Evolutionary conservation across 2,888 invertebrate species (phyloP).

Genomic region (Tinea pellionella): DNA sequence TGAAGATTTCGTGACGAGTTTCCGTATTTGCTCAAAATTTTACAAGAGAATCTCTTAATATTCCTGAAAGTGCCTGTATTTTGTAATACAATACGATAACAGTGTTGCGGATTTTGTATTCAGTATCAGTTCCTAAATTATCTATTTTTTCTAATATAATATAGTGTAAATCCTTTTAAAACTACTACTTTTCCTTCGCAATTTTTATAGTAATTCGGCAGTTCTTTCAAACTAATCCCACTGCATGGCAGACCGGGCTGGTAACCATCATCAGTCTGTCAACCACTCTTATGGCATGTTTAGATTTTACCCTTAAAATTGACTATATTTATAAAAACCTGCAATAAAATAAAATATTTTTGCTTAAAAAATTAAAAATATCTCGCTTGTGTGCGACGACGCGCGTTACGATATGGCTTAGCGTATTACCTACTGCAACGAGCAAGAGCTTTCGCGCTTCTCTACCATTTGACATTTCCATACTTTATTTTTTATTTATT

Average conservation of each 20-base stretch:
- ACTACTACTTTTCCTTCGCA: too few relatives aligned
- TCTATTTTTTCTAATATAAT: too few relatives aligned
- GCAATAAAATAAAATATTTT: neutral
- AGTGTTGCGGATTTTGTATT: neutral
- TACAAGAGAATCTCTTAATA: slow-evolving; percentile 13
- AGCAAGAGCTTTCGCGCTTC: slow-evolving; percentile 3
- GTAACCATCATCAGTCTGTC: too few relatives aligned
- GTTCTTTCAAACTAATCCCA: too few relatives aligned
- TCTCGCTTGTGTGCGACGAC: neutral
- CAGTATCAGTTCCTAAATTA: neutral
- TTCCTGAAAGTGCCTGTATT: neutral
- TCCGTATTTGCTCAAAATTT: slow-evolving; percentile 20
- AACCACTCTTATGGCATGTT: too few relatives aligned
- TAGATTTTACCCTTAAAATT: too few relatives aligned
- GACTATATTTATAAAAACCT: too few relatives aligned
- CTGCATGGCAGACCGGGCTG: too few relatives aligned
- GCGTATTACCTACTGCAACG: too few relatives aligned
- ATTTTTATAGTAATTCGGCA: too few relatives aligned
- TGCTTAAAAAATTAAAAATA: neutral
- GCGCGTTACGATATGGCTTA: neutral
- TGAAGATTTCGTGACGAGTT: slow-evolving; percentile 26
- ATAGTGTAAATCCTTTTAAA: too few relatives aligned
- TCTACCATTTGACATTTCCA: neutral
- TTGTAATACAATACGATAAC: neutral
- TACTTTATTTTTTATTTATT: slow-evolving; percentile 1